phyloP scores from a whole-genome alignment of 1,140 invertebrate species.

The Drosophila lacteicornis region DNA sequence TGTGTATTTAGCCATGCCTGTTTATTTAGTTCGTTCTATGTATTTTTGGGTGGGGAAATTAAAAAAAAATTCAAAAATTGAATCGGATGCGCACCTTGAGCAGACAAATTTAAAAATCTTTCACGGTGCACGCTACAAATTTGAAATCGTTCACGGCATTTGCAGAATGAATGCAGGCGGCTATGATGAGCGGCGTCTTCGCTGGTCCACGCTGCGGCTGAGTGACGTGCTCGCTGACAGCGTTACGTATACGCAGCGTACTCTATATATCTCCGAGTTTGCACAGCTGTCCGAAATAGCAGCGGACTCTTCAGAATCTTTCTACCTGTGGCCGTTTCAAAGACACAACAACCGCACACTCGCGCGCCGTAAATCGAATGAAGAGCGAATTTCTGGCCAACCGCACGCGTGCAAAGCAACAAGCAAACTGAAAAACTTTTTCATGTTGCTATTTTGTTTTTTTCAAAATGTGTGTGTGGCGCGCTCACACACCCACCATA shows the following conservation, averaged over 20 bases:
- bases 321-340: constrained; percentile 67
- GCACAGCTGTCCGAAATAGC: constrained; percentile 71
- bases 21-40: constrained; percentile 16
- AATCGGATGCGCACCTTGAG: constrained; percentile 52
- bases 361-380: background rate
- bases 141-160: constrained; percentile 41
- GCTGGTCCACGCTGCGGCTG: constrained; percentile 16
- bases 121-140: constrained; percentile 15
- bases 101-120: constrained; percentile 40
- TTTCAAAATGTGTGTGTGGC: constrained; percentile 42
- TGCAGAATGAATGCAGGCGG: constrained; percentile 24
- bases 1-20: constrained; percentile 7
- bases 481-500: constrained; percentile 33
- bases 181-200: background rate
- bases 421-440: constrained; percentile 83
- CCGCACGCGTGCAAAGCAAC: constrained; percentile 80
- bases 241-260: constrained; percentile 71
- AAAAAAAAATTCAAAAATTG: constrained; percentile 17
- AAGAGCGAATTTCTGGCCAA: constrained; percentile 46
- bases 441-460: constrained; percentile 81
- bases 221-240: constrained; percentile 30
- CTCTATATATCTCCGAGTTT: constrained; percentile 40
- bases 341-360: constrained; percentile 13
- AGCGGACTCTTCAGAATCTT: constrained; percentile 53
- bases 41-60: constrained; percentile 5